Evolutionary conservation across 2,797 vertebrate genomes (phyloP).

Genomic region (Passerculus sandwichensis): DNA sequence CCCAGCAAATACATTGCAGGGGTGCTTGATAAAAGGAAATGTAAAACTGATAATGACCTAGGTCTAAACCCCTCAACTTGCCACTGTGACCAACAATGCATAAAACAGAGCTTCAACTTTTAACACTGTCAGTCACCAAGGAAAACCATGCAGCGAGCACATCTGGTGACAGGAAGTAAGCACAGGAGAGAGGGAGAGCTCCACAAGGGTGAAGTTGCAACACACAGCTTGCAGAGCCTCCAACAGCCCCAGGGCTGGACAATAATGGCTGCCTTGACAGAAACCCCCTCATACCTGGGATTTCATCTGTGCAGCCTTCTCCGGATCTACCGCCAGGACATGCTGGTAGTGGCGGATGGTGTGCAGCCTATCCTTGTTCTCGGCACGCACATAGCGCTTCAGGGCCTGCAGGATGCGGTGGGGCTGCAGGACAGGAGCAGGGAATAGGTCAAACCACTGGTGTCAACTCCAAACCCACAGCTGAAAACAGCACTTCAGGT

Average conservation of each 20-base stretch:
- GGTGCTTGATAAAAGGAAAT: background rate
- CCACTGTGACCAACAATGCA: background rate
- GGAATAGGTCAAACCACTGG: background rate
- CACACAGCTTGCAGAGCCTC: background rate
- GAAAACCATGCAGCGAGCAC: background rate
- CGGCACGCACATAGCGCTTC: constrained; percentile 90
- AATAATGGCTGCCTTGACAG: background rate
- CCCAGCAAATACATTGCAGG: background rate
- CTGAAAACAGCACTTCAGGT: background rate
- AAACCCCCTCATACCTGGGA: constrained; percentile 83
- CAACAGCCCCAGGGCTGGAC: background rate
- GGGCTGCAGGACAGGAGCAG: constrained; percentile 77
- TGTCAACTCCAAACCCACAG: background rate
- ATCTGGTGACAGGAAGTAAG: background rate
- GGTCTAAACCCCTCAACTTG: background rate
- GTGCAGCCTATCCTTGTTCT: constrained; percentile 97
- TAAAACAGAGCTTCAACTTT: background rate
- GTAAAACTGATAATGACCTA: background rate
- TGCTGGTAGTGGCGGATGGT: constrained; percentile 98
- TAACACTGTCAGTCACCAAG: background rate
- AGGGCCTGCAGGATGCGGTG: constrained; percentile 95
- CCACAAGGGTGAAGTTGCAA: background rate
- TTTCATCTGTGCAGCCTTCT: constrained; percentile 98
- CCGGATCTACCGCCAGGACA: constrained; percentile 94
- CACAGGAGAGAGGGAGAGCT: background rate